A percentile compares a stretch with the other conserved stretches of the same genome.
These are phyloP conservation scores for Platygyra sinensis DNA, from an alignment of 64 coral and sea anemone genomes.

Conservation along the genomic window DNA sequence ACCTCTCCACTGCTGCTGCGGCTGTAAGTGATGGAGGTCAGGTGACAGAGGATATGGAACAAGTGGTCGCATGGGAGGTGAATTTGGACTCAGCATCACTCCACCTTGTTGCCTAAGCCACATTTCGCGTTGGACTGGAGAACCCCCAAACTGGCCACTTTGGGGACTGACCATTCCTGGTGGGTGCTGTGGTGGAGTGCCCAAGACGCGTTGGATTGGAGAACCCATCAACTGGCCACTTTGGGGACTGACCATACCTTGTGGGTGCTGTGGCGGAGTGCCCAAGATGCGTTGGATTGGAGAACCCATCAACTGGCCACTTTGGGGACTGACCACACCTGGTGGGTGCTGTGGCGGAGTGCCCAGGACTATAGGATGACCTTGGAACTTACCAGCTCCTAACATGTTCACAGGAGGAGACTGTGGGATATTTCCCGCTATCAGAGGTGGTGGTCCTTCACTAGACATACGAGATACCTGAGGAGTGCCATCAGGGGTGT, in stretches of 20 bases:
- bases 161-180: no score
- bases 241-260: no score
- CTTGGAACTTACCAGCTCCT: background rate
- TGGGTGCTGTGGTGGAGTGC: no score
- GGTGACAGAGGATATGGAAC: constrained; percentile 29
- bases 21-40: background rate
- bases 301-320: background rate
- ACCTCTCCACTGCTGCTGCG: background rate
- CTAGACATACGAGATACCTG: background rate
- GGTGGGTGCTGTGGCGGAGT: background rate
- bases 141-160: no score
- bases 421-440: background rate
- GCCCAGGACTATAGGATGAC: background rate
- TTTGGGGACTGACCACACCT: background rate
- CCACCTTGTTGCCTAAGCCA: constrained; percentile 10
- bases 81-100: background rate
- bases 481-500: background rate
- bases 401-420: background rate
- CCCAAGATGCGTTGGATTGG: background rate
- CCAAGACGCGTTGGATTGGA: no score
- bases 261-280: no score
- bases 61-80: background rate
- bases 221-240: no score
- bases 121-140: background rate
- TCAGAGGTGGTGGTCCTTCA: background rate